phyloP scores from a whole-genome alignment of 2,797 vertebrate genomes.

The Gallinago nigripennis region DNA sequence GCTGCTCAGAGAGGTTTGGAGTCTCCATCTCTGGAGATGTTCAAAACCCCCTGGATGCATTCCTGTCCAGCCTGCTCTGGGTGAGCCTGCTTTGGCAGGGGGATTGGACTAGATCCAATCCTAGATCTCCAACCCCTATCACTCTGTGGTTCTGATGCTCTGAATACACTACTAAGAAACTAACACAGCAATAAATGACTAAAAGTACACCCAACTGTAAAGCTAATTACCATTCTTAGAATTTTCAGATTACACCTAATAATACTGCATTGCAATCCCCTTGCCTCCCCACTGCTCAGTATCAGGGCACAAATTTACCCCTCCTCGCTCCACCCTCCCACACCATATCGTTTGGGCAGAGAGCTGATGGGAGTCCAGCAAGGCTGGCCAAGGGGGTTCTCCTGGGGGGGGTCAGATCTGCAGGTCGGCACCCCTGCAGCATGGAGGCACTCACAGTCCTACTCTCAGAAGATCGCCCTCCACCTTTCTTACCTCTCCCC shows the following conservation, averaged over 20 bases:
- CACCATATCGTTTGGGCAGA: not conserved
- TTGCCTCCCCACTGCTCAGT: not conserved
- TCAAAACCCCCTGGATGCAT: not conserved
- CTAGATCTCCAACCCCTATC: not conserved
- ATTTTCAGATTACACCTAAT: not conserved
- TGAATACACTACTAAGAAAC: not conserved
- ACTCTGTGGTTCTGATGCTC: not conserved
- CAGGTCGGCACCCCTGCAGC: not conserved
- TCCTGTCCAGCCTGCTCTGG: not conserved
- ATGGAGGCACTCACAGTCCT: not conserved
- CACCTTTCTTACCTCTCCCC: not conserved
- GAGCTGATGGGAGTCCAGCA: not conserved
- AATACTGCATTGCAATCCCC: not conserved
- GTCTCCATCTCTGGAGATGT: not conserved
- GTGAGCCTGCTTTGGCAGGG: not conserved
- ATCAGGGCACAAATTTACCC: not conserved
- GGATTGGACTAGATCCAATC: not conserved
- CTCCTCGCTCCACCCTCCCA: not conserved
- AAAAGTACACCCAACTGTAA: not conserved
- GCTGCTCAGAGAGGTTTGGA: not conserved
- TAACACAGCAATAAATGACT: not conserved
- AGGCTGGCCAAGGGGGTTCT: not conserved
- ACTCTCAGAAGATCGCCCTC: not conserved
- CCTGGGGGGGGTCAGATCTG: rapidly evolving
- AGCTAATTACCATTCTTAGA: not conserved